These are phyloP conservation scores for Sternarchorhynchus goeldii DNA, from an alignment of 2,797 vertebrate genomes.

Conservation along the genomic window DNA sequence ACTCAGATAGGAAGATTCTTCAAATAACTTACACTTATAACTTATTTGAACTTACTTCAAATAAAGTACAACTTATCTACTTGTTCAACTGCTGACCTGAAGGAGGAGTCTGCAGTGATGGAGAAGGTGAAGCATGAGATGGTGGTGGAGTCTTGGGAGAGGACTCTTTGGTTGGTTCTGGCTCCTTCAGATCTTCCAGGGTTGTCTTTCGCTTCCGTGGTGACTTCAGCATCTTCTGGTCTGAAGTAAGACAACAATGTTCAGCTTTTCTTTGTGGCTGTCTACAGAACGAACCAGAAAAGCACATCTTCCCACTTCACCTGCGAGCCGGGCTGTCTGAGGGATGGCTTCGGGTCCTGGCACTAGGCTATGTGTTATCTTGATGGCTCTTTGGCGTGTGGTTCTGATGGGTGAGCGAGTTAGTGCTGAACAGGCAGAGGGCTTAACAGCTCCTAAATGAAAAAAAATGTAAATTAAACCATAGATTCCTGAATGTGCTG, in stretches of 20 bases:
- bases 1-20: not conserved
- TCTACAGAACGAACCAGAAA: not conserved
- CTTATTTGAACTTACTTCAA: too few relatives aligned
- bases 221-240: conserved; percentile 22
- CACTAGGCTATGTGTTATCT: not conserved
- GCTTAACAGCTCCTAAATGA: conserved; percentile 1
- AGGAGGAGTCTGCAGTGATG: conserved; percentile 51
- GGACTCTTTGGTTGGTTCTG: conserved; percentile 15
- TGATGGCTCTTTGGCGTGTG: not conserved
- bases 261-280: not conserved
- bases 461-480: not conserved
- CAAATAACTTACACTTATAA: too few relatives aligned
- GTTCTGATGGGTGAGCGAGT: conserved; percentile 27
- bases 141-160: conserved; percentile 14
- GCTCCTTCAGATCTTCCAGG: conserved; percentile 36
- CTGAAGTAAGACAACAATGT: conserved; percentile 54
- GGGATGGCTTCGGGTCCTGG: not conserved
- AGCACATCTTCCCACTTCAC: not conserved
- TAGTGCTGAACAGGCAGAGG: not conserved
- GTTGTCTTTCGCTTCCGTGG: conserved; percentile 55
- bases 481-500: not conserved
- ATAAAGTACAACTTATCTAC: too few relatives aligned
- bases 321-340: not conserved
- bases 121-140: conserved; percentile 16
- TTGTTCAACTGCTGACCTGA: conserved; percentile 57